These are phyloP conservation scores for Sphenopsis melanotis DNA, from an alignment of 2,797 vertebrate species.

Conservation along the genomic window DNA sequence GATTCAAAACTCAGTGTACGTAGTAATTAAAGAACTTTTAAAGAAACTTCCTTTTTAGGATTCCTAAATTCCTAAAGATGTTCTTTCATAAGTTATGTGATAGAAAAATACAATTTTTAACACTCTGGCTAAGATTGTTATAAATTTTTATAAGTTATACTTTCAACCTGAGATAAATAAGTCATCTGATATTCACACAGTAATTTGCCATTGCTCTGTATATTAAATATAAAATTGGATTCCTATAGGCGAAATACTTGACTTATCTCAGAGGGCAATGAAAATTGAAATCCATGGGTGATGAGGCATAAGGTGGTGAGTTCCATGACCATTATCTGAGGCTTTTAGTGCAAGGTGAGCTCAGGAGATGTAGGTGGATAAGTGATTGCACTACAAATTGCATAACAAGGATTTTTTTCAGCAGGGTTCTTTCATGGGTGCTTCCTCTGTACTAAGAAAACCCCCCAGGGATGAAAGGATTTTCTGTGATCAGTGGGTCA, in stretches of 20 bases:
- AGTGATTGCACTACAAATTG: neutral
- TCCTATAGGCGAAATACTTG: neutral
- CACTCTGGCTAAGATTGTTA: neutral
- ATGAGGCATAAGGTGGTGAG: neutral
- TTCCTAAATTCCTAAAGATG: neutral
- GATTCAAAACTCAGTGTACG: neutral
- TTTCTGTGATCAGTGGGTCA: neutral
- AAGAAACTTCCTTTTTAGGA: neutral
- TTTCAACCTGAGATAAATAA: neutral
- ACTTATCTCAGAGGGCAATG: neutral
- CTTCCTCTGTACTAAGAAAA: neutral
- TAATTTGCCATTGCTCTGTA: neutral
- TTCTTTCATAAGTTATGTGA: neutral
- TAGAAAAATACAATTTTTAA: neutral
- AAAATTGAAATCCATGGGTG: neutral
- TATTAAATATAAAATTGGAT: neutral
- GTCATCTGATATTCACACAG: neutral
- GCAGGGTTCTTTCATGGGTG: neutral
- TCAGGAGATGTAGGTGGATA: neutral
- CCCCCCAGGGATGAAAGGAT: neutral
- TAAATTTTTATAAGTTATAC: neutral
- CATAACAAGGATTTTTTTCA: neutral
- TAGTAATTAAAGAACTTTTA: neutral
- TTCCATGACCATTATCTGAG: neutral
- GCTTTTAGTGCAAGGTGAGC: neutral